Conservation (phyloP, 2,888 invertebrate species). For the Timema cristinae region DNA sequence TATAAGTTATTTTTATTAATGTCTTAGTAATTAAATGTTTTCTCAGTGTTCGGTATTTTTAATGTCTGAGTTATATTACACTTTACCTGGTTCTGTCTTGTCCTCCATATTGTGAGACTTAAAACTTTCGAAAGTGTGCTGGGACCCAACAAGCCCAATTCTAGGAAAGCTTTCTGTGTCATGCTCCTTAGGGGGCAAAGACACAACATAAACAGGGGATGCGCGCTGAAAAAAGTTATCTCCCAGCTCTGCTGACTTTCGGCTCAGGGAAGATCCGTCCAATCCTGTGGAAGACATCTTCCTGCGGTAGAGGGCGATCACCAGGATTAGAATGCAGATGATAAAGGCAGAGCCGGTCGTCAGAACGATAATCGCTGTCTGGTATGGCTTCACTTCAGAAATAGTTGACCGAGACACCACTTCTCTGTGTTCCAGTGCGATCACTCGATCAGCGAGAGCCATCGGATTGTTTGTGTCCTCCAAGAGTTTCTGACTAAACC, state of each 20-base stretch:
- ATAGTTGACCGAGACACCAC: slow-evolving; percentile 64
- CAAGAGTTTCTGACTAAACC: slow-evolving; percentile 55
- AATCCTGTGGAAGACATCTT: slow-evolving; percentile 40
- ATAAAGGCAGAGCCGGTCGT: slow-evolving; percentile 76
- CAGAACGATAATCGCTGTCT: slow-evolving; percentile 70
- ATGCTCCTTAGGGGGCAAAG: slow-evolving; percentile 22
- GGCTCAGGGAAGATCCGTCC: not conserved
- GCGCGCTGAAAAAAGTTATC: slow-evolving; percentile 23
- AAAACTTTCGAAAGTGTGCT: slow-evolving; percentile 7
- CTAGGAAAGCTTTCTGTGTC: slow-evolving; percentile 3
- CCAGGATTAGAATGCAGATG: slow-evolving; percentile 69
- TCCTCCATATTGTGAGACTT: not conserved
- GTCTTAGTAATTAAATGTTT: too few species aligned
- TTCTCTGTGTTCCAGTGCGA: slow-evolving; percentile 61
- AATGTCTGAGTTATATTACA: too few species aligned
- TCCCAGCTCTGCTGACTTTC: slow-evolving; percentile 23
- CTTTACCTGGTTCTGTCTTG: too few species aligned
- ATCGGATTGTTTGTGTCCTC: slow-evolving; percentile 41
- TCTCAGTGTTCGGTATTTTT: too few species aligned
- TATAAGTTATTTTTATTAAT: too few species aligned
- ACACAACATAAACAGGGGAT: slow-evolving; percentile 28
- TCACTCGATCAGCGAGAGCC: slow-evolving; percentile 42
- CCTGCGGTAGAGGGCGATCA: slow-evolving; percentile 69
- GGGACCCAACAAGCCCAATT: not conserved
- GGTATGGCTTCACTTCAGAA: slow-evolving; percentile 66